These are phyloP conservation scores for Patiria miniata DNA, from an alignment of 35 echinoderm and acorn worm genomes.

Conservation along the genomic window DNA sequence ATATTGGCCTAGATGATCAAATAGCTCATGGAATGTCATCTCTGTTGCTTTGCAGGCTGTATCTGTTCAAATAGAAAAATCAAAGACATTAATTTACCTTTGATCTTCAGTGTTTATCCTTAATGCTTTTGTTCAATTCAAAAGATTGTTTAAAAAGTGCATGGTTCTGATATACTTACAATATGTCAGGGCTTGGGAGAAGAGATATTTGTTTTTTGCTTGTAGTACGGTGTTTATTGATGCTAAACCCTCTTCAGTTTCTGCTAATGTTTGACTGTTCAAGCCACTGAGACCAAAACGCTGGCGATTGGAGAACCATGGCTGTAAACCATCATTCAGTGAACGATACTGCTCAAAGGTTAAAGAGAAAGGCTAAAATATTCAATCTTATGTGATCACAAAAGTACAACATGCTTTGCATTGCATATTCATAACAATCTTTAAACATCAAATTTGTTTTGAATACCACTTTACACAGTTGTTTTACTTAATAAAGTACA, in stretches of 20 bases:
- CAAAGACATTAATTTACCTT: too few species aligned
- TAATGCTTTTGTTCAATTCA: too few species aligned
- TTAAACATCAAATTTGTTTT: too few species aligned
- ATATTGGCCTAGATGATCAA: conserved; percentile 81
- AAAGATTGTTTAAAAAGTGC: neutral
- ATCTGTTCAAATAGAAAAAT: conserved; percentile 53
- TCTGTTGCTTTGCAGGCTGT: conserved; percentile 85
- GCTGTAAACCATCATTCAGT: conserved; percentile 88
- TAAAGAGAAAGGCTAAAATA: too few species aligned
- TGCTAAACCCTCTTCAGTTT: conserved; percentile 91
- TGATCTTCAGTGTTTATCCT: too few species aligned
- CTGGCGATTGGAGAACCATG: conserved; percentile 86
- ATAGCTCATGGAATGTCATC: conserved; percentile 88
- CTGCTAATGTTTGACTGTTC: conserved; percentile 50
- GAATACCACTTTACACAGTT: too few species aligned
- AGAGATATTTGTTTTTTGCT: conserved; percentile 72
- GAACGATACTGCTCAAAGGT: conserved; percentile 53
- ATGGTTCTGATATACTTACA: conserved; percentile 90
- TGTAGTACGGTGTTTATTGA: conserved; percentile 78
- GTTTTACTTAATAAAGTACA: too few species aligned
- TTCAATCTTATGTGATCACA: too few species aligned
- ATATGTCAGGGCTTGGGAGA: conserved; percentile 74
- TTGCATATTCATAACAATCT: too few species aligned
- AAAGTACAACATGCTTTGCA: too few species aligned
- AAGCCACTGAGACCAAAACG: conserved; percentile 77